Percentiles rank a stretch among this genome's conserved stretches.
Conservation (phyloP, 2,113 vertebrate species). For the Podilymbus podiceps region DNA sequence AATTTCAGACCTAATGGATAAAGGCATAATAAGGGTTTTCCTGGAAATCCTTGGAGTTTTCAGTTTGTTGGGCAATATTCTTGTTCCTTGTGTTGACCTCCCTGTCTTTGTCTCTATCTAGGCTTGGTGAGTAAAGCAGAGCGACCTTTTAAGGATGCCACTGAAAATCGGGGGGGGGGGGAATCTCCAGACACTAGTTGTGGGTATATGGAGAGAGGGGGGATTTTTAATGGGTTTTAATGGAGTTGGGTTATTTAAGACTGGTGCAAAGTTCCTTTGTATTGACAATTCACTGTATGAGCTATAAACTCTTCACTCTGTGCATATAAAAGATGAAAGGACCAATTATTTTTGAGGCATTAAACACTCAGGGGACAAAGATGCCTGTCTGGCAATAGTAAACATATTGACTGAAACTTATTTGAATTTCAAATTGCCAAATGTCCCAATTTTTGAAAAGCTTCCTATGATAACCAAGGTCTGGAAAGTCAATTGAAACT, state of each 20-base stretch:
- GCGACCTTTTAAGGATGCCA: neutral
- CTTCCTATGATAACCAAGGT: constrained; percentile 64
- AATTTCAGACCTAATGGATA: neutral
- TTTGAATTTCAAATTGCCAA: constrained; percentile 71
- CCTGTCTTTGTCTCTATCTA: neutral
- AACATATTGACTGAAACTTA: constrained; percentile 66
- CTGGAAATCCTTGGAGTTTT: neutral
- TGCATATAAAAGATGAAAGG: constrained; percentile 61
- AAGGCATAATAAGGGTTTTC: neutral
- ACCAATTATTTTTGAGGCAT: constrained; percentile 58
- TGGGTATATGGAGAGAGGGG: neutral
- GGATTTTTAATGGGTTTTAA: constrained; percentile 20
- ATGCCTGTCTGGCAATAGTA: constrained; percentile 55
- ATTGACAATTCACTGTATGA: constrained; percentile 53
- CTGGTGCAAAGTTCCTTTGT: constrained; percentile 39
- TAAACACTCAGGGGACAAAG: constrained; percentile 54
- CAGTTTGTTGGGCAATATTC: neutral
- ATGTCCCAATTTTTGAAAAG: constrained; percentile 65
- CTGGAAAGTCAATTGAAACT: constrained; percentile 69
- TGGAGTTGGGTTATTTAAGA: constrained; percentile 38
- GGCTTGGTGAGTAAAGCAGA: neutral
- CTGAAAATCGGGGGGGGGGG: neutral
- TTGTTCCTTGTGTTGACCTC: neutral
- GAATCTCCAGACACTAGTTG: neutral
- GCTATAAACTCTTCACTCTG: constrained; percentile 42